Evolutionary conservation across 2,113 vertebrate genomes (phyloP), one percentile per base, ranked within the genome.

Genomic region (Pundamilia nyererei): DNA sequence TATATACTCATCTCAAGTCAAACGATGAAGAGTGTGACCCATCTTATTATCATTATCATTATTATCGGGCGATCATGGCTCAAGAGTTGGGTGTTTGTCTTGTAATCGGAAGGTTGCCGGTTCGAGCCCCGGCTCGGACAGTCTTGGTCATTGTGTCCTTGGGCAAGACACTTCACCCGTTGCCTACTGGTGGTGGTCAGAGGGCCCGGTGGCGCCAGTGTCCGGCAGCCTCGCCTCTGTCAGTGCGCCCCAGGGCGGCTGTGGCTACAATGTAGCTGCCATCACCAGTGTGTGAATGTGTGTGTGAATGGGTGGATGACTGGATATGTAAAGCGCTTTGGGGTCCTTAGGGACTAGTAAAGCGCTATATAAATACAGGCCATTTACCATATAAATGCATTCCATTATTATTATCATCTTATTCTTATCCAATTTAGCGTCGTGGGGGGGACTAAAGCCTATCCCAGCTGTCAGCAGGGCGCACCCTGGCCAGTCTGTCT

Each of bases 1-100:
- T 15, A 4, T 40, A 21, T 4, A 70, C 35, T 40, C 33, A 9
- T 35, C 33, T 35, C 62, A 8, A 70, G 4, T 40, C 35, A 70
- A 15, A 70, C 7, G 21, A 42, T 70, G 12, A 40, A 70, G n/a
- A 42, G 35, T 42, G 12, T 9, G 65, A 42, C 26, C 14, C 21
- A 55, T 55, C 4, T 55, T 55, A 55, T 55, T 55, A 55, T 54
- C 53, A 24, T 55, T 13, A 0, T 55, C 0, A 54, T 24, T 55
- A 0, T 55, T 0, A 24, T 12, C 3, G 6, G 10, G 53, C n/a
- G 10, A 54, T 13, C 10, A 2, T 13, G 11, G 6, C 53, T 55
- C 21, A 55, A 55, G 53, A 24, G 53, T 55, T 24, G 53, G 53
- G 53, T 13, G 53, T 55, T 24, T 1, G 6, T 55, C 21, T 55